phyloP scores from a whole-genome alignment of 2,113 vertebrate species.

The Perognathus longimembris region DNA sequence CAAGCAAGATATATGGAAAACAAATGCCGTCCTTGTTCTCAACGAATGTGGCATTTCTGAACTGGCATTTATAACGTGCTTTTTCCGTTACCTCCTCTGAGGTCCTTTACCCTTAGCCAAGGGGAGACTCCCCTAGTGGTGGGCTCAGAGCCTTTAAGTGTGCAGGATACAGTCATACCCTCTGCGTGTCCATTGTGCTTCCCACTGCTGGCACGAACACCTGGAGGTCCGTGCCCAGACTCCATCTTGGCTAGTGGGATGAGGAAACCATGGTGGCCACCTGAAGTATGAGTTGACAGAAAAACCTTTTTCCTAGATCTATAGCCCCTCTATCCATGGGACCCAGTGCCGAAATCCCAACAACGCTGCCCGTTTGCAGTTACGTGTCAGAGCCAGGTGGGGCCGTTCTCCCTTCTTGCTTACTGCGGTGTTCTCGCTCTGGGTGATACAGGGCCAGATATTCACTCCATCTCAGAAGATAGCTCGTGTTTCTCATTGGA shows the following conservation, averaged over 20 bases:
- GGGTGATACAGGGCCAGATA: accelerated
- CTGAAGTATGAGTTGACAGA: background rate
- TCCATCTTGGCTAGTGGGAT: no score
- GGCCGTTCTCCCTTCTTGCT: background rate
- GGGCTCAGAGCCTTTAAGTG: background rate
- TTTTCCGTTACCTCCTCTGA: background rate
- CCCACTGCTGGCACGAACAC: background rate
- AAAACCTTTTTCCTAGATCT: background rate
- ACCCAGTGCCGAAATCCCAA: background rate
- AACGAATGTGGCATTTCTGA: background rate
- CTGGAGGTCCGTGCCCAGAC: background rate
- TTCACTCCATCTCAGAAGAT: background rate
- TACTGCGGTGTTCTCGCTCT: background rate
- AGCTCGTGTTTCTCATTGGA: background rate
- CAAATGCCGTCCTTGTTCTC: background rate
- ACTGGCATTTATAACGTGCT: background rate
- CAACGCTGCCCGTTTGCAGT: background rate
- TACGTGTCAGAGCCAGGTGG: background rate
- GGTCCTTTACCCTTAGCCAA: background rate
- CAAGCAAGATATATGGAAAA: background rate
- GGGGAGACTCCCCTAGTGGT: background rate
- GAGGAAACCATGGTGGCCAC: background rate
- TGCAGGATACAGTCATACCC: no score
- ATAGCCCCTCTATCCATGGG: background rate
- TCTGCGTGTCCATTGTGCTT: background rate